These are phyloP conservation scores for Oryzias curvinotus DNA, from an alignment of 2,113 vertebrate genomes.

Conservation along the genomic window DNA sequence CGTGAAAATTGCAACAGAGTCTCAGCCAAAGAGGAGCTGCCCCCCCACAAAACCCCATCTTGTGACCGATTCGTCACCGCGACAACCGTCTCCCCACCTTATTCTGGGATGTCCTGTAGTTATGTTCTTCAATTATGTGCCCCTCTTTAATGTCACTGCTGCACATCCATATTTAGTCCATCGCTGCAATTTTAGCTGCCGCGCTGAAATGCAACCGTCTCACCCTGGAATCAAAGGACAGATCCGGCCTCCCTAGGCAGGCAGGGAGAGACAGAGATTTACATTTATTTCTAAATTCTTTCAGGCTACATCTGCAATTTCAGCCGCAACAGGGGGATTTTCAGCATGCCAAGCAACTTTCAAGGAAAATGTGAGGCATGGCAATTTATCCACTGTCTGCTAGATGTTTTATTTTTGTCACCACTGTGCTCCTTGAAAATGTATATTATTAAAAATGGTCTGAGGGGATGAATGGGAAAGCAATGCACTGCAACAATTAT, in stretches of 20 bases:
- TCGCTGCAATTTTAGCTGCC: conserved; percentile 76
- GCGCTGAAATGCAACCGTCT: conserved; percentile 70
- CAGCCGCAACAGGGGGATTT: conserved; percentile 67
- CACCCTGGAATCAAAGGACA: conserved; percentile 77
- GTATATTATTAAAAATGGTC: conserved; percentile 42
- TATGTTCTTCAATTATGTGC: conserved; percentile 82
- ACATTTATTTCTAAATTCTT: conserved; percentile 74
- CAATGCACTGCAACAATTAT: conserved; percentile 50
- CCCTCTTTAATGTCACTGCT: conserved; percentile 78
- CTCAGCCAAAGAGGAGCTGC: conserved; percentile 22
- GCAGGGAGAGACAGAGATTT: conserved; percentile 52
- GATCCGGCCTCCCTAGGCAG: conserved; percentile 69
- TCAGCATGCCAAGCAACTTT: conserved; percentile 67
- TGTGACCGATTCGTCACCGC: conserved; percentile 70
- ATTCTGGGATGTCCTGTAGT: conserved; percentile 80
- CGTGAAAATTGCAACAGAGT: conserved; percentile 44
- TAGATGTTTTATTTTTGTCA: conserved; percentile 59
- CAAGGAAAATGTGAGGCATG: conserved; percentile 65
- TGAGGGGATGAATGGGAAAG: conserved; percentile 6
- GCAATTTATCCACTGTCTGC: conserved; percentile 56
- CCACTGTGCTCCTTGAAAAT: conserved; percentile 45
- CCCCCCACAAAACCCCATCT: conserved; percentile 43
- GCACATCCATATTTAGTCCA: conserved; percentile 81
- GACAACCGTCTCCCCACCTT: conserved; percentile 65
- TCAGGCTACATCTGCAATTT: conserved; percentile 75